phyloP scores from a whole-genome alignment of 1,140 invertebrate species.

The Drosophila grimshawi region DNA sequence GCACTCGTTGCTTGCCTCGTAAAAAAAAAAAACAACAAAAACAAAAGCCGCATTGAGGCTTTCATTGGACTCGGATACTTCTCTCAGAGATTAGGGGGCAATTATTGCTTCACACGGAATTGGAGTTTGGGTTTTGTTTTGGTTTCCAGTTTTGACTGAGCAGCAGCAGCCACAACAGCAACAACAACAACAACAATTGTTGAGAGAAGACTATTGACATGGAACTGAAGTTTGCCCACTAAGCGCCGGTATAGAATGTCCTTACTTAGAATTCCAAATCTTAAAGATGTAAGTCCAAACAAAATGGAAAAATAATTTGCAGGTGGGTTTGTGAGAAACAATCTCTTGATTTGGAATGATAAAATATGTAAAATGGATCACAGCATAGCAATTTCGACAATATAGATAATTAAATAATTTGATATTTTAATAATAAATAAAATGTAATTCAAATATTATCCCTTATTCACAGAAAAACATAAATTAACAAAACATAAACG shows the following conservation, averaged over 20 bases:
- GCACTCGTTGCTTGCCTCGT: not conserved
- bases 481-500: too few relatives aligned
- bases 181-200: constrained; percentile 30
- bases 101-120: constrained; percentile 76
- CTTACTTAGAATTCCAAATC: constrained; percentile 55
- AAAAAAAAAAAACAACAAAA: constrained; percentile 9
- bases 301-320: not conserved
- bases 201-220: constrained; percentile 35
- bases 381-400: too few relatives aligned
- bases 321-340: not conserved
- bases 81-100: constrained; percentile 72
- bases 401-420: too few relatives aligned
- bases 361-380: not conserved
- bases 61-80: constrained; percentile 1
- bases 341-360: not conserved
- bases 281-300: not conserved
- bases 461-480: too few relatives aligned
- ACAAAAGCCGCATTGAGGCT: constrained; percentile 29
- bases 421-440: too few relatives aligned
- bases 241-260: constrained; percentile 81
- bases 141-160: constrained; percentile 47
- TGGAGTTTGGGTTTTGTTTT: constrained; percentile 53
- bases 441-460: too few relatives aligned
- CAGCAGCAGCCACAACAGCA: constrained; percentile 11
- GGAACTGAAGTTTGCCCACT: constrained; percentile 25